Evolutionary conservation across 2,113 vertebrate genomes (phyloP), one percentile per base, ranked within the genome.

Genomic region (Toxostoma redivivum): DNA sequence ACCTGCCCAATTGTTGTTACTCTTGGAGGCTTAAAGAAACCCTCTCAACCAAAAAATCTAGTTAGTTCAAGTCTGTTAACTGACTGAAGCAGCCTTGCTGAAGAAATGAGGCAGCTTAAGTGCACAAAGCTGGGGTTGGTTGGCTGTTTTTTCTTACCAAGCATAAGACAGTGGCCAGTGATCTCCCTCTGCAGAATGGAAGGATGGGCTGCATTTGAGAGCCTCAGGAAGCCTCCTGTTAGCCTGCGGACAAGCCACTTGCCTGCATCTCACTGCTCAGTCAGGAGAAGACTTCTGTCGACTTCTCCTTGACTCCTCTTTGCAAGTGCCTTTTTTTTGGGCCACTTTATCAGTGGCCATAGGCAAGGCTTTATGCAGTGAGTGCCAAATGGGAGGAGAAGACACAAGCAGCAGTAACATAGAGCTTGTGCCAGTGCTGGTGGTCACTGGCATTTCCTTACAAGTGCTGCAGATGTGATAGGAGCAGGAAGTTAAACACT

Each of bases 381-480:
- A 79, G 66, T 42, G 44, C 30, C 38, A 62, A 10, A 33, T 0
- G 1, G 9, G 33, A 7, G 18, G 23, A 56, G 77, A 56, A 51
- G 66, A 40, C 69, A 30, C 19, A 28, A 51, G 60, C 21, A 66
- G 30, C 1, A 4, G 54, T 51, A 57, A 37, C 1, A 1, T 15
- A 14, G 54, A 61, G 58, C 54, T 53, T 53, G 37, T 77, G 50
- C 45, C 35, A 23, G 53, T 51, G 48, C 72, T 93, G 37, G 45
- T 48, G 54, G 56, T 54, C 61, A 51, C 40, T 64, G 61, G 31
- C 42, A 12, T 44, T 79, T 85, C 74, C 77, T 81, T 53, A 48
- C n/a, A 47, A 74, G 78, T 51, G 35, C 60, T 81, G 38, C 84
- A 84, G 84, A 37, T 91, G 84, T 74, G 84, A 47, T 56, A 37